Conservation (phyloP, 2,797 vertebrate genomes). For the Coregonus sp. region DNA sequence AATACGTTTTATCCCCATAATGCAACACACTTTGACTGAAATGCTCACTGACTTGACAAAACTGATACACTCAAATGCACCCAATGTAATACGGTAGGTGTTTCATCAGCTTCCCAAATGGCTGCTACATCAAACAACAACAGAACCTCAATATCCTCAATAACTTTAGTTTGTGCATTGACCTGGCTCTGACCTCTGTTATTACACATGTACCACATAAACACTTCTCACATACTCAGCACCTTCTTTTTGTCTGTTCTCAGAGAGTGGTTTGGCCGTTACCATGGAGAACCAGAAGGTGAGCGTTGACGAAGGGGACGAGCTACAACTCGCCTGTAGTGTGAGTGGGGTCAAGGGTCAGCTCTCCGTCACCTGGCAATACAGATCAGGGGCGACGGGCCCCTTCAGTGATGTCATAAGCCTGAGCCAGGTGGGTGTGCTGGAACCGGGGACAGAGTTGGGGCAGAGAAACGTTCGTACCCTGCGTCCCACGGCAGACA, state of each 20-base stretch:
- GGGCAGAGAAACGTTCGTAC: slow-evolving; percentile 43
- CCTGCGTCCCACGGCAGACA: slow-evolving; percentile 37
- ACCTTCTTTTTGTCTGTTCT: background rate
- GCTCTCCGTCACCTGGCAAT: slow-evolving; percentile 83
- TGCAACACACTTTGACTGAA: too few species aligned
- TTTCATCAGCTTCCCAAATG: background rate
- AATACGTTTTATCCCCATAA: too few species aligned
- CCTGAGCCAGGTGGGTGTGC: slow-evolving; percentile 68
- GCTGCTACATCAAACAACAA: background rate
- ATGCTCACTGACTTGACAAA: too few species aligned
- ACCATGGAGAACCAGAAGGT: slow-evolving; percentile 37
- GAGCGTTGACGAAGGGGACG: slow-evolving; percentile 64
- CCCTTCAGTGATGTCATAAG: slow-evolving; percentile 57
- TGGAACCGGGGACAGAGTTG: slow-evolving; percentile 33
- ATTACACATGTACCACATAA: background rate
- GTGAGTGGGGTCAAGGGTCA: slow-evolving; percentile 59
- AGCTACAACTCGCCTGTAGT: slow-evolving; percentile 71
- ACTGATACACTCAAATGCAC: too few species aligned
- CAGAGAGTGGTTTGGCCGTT: slow-evolving; percentile 75
- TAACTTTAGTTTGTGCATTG: background rate
- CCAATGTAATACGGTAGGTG: background rate
- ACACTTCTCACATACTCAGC: background rate
- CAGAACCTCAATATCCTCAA: background rate
- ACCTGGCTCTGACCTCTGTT: background rate
- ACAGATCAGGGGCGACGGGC: background rate